These are phyloP conservation scores for Ligdia adustata DNA, from an alignment of 2,888 invertebrate genomes.

Conservation along the genomic window DNA sequence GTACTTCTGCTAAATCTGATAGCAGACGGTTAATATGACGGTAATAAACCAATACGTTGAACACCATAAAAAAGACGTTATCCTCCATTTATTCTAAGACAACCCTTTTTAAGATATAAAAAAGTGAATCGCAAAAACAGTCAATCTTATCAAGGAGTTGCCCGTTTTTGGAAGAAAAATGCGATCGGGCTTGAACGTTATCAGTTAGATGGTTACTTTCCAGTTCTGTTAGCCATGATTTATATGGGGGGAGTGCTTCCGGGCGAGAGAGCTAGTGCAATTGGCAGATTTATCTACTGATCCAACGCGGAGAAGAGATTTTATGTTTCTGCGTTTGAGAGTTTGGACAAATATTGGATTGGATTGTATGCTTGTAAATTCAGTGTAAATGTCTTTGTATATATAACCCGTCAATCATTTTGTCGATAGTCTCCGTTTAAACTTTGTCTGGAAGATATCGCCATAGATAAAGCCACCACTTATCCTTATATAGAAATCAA, in stretches of 20 bases:
- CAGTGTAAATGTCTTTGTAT: too few species aligned
- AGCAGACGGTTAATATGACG: neutral
- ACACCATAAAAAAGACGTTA: slow-evolving; percentile 2
- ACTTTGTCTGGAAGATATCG: too few species aligned
- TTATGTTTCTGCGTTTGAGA: neutral
- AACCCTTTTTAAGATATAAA: slow-evolving; percentile 15
- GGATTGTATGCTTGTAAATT: too few species aligned
- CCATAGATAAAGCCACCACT: too few species aligned
- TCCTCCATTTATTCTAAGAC: slow-evolving; percentile 2
- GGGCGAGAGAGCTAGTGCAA: slow-evolving; percentile 15
- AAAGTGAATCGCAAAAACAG: slow-evolving; percentile 30
- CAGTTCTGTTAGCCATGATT: slow-evolving; percentile 30
- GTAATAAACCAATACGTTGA: slow-evolving; percentile 2
- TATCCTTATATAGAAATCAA: too few species aligned
- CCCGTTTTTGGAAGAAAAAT: slow-evolving; percentile 31
- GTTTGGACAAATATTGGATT: too few species aligned
- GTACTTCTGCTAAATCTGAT: neutral
- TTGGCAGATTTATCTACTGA: slow-evolving; percentile 19
- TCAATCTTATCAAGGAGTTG: slow-evolving; percentile 28
- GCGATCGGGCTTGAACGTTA: slow-evolving; percentile 33
- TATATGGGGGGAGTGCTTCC: slow-evolving; percentile 17
- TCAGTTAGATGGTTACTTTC: slow-evolving; percentile 29
- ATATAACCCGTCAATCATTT: too few species aligned
- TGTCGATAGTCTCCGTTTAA: too few species aligned
- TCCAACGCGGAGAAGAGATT: neutral